Evolutionary conservation across 2,113 vertebrate species (phyloP).

Genomic region (Sinocyclocheilus maitianheensis): DNA sequence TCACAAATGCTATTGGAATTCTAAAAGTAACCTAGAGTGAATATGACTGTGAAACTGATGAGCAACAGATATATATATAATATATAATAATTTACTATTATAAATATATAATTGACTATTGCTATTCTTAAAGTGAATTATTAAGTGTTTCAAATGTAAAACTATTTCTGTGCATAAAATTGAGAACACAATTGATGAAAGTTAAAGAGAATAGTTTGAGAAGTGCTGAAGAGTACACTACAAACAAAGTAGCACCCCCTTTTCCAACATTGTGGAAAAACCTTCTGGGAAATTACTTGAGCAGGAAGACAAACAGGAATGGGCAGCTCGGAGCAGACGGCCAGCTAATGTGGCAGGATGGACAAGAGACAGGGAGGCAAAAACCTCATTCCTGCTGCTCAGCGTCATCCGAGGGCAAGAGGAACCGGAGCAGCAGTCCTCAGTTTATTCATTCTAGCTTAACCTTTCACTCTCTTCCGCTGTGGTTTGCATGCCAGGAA

Average conservation of each 20-base stretch:
- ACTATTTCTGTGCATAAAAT: neutral
- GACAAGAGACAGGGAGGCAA: constrained; percentile 24
- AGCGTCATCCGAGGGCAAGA: constrained; percentile 39
- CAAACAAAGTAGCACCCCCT: neutral
- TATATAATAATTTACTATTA: too few relatives aligned
- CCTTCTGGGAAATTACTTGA: constrained; percentile 42
- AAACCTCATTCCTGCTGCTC: constrained; percentile 46
- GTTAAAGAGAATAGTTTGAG: neutral
- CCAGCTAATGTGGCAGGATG: constrained; percentile 45
- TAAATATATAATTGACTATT: neutral
- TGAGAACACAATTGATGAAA: neutral
- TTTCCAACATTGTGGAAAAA: constrained; percentile 12
- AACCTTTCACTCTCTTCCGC: neutral
- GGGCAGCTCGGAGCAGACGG: constrained; percentile 37
- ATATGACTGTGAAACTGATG: neutral
- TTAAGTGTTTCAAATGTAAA: too few relatives aligned
- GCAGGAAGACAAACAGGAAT: constrained; percentile 54
- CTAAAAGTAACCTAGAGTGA: neutral
- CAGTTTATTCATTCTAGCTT: neutral
- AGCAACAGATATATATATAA: neutral
- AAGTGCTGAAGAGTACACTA: neutral
- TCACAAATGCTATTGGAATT: neutral
- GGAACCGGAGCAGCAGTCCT: constrained; percentile 21
- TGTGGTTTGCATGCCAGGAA: neutral
- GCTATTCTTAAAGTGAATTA: neutral